Evolutionary conservation across 1,140 invertebrate species (phyloP).

Genomic region (Pseudoatta argentina): DNA sequence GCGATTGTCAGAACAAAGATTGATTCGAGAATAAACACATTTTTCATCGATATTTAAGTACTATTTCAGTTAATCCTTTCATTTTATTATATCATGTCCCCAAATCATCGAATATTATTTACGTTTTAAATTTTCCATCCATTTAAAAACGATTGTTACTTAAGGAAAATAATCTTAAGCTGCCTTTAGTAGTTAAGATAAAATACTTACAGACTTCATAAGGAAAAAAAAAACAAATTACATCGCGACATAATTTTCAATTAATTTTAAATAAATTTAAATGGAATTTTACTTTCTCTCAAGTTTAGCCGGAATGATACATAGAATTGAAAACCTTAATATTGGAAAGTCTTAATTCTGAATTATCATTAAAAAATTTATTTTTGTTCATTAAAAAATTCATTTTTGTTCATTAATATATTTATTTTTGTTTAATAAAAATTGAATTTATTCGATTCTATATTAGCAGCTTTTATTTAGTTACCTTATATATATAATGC

Average conservation of each 20-base stretch:
- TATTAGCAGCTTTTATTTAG: not conserved
- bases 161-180: not conserved
- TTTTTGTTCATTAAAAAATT: not conserved
- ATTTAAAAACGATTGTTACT: not conserved
- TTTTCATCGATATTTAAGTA: conserved; percentile 36
- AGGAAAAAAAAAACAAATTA: not conserved
- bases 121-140: not conserved
- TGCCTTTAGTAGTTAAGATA: not conserved
- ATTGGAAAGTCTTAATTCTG: not conserved
- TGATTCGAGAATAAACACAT: conserved; percentile 42
- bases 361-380: conserved; percentile 19
- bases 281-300: not conserved
- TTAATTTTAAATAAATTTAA: conserved; percentile 6
- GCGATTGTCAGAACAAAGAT: conserved; percentile 20
- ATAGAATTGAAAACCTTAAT: not conserved
- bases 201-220: not conserved
- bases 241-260: not conserved
- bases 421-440: not conserved
- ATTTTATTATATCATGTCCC: not conserved
- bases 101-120: not conserved
- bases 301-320: not conserved
- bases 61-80: conserved; percentile 19
- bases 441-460: not conserved
- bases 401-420: not conserved
- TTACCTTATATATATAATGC: not conserved